A percentile compares a stretch with the other conserved stretches of the same genome.
Evolutionary conservation across 2,113 vertebrate species (phyloP).

Genomic region (Trematomus loennbergii): DNA sequence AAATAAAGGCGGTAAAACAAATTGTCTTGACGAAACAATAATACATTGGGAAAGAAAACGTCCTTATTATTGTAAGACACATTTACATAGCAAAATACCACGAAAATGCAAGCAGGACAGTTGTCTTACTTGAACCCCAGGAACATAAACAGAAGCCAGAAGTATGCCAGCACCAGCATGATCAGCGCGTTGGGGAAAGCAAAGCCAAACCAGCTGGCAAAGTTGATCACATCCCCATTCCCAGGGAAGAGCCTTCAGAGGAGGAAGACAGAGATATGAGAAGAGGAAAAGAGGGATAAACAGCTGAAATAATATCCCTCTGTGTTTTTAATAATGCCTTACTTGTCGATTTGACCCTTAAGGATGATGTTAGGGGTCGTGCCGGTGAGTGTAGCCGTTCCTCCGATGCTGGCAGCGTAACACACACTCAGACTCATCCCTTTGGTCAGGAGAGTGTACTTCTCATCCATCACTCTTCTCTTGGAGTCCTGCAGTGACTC

Average conservation of each 20-base stretch:
- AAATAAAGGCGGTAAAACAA: no score
- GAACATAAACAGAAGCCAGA: constrained; percentile 91
- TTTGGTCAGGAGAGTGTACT: constrained; percentile 84
- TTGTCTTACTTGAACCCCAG: constrained; percentile 91
- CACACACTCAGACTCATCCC: constrained; percentile 91
- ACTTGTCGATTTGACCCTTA: constrained; percentile 91
- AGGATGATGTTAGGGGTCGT: constrained; percentile 94
- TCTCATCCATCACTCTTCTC: constrained; percentile 46
- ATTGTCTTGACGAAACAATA: no score
- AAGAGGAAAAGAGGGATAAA: not conserved
- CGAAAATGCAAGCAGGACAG: not conserved
- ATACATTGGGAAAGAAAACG: not conserved
- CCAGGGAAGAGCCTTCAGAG: constrained; percentile 81
- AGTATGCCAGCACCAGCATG: constrained; percentile 86
- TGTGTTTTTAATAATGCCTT: constrained; percentile 61
- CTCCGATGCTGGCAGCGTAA: constrained; percentile 94
- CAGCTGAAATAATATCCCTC: not conserved
- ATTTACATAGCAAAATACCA: not conserved
- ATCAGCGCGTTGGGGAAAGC: constrained; percentile 90
- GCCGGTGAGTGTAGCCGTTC: constrained; percentile 93
- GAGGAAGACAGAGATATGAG: not conserved
- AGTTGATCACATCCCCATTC: constrained; percentile 88
- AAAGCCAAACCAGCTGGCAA: constrained; percentile 93
- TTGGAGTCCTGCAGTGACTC: not conserved
- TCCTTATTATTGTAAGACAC: not conserved